These are phyloP conservation scores for Podiceps cristatus DNA, from an alignment of 2,113 vertebrate species.

Conservation along the genomic window DNA sequence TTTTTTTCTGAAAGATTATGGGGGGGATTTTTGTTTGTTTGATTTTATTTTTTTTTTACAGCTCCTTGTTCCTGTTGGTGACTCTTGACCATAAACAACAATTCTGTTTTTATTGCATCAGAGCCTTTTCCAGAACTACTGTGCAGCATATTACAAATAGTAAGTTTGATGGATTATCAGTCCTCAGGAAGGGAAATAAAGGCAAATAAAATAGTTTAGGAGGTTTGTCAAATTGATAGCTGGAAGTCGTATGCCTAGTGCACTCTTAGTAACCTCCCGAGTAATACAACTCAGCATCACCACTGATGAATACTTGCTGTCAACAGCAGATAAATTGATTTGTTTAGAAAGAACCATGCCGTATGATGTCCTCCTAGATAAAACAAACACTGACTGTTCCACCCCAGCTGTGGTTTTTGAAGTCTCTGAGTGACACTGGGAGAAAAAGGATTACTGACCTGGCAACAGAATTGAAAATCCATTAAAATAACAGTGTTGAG, in stretches of 20 bases:
- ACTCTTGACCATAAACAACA: neutral
- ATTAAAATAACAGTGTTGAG: neutral
- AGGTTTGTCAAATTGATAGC: neutral
- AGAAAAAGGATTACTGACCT: slow-evolving; percentile 24
- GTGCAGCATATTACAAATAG: neutral
- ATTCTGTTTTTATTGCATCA: neutral
- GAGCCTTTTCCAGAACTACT: neutral
- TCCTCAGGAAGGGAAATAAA: slow-evolving; percentile 23
- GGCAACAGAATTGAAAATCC: slow-evolving; percentile 35
- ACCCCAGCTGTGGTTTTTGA: neutral
- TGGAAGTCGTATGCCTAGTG: neutral
- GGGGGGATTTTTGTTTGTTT: neutral
- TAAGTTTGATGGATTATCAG: slow-evolving; percentile 8
- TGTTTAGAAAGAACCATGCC: neutral
- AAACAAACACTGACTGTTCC: slow-evolving; percentile 30
- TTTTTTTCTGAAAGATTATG: neutral
- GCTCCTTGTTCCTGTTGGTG: neutral
- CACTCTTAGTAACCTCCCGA: neutral
- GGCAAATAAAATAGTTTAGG: slow-evolving; percentile 20
- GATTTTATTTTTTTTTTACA: neutral
- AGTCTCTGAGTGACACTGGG: neutral
- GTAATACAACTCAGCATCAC: neutral
- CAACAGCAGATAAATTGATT: slow-evolving; percentile 26
- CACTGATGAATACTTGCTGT: neutral
- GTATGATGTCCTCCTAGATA: neutral